Evolutionary conservation across 2,797 vertebrate genomes (phyloP), one percentile per base, ranked within the genome.

Genomic region (Argentina silus): DNA sequence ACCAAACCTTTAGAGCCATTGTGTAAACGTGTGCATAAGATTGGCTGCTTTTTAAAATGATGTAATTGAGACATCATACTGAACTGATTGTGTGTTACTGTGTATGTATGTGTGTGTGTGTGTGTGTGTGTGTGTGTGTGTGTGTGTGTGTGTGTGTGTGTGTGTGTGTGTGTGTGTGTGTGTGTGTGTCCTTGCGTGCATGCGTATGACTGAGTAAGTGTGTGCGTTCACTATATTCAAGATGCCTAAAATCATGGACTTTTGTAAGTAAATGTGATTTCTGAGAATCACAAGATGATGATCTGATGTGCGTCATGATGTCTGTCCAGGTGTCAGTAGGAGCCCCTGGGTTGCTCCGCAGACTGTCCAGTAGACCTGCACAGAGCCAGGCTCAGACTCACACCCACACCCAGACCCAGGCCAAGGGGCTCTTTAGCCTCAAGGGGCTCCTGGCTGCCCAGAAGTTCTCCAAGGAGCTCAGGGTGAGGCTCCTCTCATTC

Each of bases 361-460:
- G 56, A 12, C 17, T n/a, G 3, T 72, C 75, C 67, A 47, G 7
- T 8, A 62, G 56, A 15, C 69, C 59, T 15, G 65, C n/a, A 27
- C 53, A 44, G 6, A 56, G 42, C 53, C 51, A 69, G 53, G n/a
- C 36, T 17, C 10, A 19, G n/a, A 17, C 17, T 11, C 69, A 44
- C 2, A 47, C 14, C 21, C 48, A 67, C 6, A 45, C 8, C 43
- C 15, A 47, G 62, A 6, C 67, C 51, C 51, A 19, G 45, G 10
- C 8, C 10, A 44, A 3, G 19, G 45, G 65, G 17, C 17, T 59
- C 64, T 61, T 79, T 51, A 76, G 73, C 62, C 60, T 79, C 50
- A 76, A 51, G 50, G 78, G 73, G 9, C 61, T 78, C 23, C 51
- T 78, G 43, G 68, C 71, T 7, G 76, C 76, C 44, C 76, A 78